A percentile compares a stretch with the other conserved stretches of the same genome.
Conservation (phyloP, 2,888 invertebrate species). For the Bombyx huttoni region DNA sequence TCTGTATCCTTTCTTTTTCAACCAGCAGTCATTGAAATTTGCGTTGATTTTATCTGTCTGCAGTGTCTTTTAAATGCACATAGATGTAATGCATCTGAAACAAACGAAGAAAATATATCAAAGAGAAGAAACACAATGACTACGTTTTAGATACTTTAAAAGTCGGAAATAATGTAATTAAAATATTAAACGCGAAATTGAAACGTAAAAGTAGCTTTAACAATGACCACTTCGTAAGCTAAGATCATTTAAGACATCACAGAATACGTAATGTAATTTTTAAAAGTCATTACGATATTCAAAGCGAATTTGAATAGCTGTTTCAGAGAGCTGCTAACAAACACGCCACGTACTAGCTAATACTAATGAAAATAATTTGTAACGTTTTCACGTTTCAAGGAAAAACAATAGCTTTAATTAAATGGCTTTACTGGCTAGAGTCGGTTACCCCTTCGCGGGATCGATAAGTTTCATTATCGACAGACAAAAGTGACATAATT, state of each 20-base stretch:
- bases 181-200: too few species aligned
- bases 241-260: too few species aligned
- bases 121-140: background rate
- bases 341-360: background rate
- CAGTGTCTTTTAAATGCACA: constrained; percentile 10
- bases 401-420: constrained; percentile 44
- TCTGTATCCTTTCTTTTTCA: constrained; percentile 12
- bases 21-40: constrained; percentile 12
- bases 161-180: too few species aligned
- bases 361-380: constrained; percentile 23
- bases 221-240: too few species aligned
- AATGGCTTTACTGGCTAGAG: constrained; percentile 13
- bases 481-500: background rate
- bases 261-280: too few species aligned
- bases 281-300: background rate
- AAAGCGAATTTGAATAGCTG: background rate
- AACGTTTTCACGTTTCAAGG: constrained; percentile 20
- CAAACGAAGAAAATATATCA: constrained; percentile 17
- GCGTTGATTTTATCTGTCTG: constrained; percentile 14
- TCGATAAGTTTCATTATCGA: background rate
- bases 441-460: background rate
- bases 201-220: too few species aligned
- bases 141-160: too few species aligned
- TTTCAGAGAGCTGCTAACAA: background rate
- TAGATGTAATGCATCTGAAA: constrained; percentile 30